Evolutionary conservation across 2,113 vertebrate species (phyloP), one percentile per base, ranked within the genome.

Genomic region (Albula glossodonta): DNA sequence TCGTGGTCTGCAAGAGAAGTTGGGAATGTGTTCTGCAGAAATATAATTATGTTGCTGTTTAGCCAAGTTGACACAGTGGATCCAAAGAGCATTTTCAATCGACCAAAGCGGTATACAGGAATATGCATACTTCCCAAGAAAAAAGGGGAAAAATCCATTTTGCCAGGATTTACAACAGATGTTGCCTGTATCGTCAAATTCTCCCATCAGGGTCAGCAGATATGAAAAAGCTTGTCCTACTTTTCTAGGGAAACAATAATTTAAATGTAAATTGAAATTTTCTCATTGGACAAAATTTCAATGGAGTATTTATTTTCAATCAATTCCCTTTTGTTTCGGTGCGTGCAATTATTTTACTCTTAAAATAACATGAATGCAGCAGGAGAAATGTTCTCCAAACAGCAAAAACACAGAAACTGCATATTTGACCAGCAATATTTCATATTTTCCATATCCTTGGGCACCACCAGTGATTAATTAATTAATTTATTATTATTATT

Each of bases 101-200:
- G 81, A 74, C 82, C 80, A 86, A 88, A 86, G 79, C 52, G 48
- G 74, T 52, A 82, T 19, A 52, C 74, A 51, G 82, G 86, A 83
- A 78, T 78, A 70, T 53, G 31, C 84, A 80, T 48, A 41, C n/a
- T 56, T 57, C 50, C 51, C 19, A 25, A 53, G 63, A 78, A 6
- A 52, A 9, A 78, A 25, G 50, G 15, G 50, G 66, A 70, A 10
- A 25, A n/a, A 79, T 83, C 66, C 51, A 83, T 86, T 84, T 88
- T 53, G 84, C 25, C 50, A 57, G 79, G 84, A 84, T 87, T 80
- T 88, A 60, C 63, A 88, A 83, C 84, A 89, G 83, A 86, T 85
- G 85, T 86, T 84, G 81, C 84, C 51, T 82, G 82, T 78, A 80
- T 87, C 82, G 82, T 86, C 74, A 87, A 86, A 80, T 84, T 78